Evolutionary conservation across 2,888 invertebrate genomes (phyloP).

Genomic region (Siphlonurus alternatus): DNA sequence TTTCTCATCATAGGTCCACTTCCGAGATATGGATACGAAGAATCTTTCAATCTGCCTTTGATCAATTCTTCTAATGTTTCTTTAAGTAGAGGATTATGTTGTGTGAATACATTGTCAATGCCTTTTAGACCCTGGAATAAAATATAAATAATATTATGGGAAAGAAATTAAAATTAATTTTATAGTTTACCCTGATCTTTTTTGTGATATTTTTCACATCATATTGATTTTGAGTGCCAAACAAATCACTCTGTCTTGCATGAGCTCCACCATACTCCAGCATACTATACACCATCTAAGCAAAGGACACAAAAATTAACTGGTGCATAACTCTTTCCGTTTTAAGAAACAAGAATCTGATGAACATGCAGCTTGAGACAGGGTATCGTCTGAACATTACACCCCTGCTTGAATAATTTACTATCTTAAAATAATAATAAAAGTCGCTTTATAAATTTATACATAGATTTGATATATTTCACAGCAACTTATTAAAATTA

Average conservation of each 20-base stretch:
- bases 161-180: not conserved
- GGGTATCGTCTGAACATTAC: too few species aligned
- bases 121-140: slow-evolving; percentile 58
- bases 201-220: not conserved
- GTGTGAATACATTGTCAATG: slow-evolving; percentile 98
- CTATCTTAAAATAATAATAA: too few species aligned
- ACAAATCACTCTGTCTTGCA: slow-evolving; percentile 64
- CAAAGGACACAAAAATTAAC: slow-evolving; percentile 12
- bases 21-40: slow-evolving; percentile 68
- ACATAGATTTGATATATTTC: too few species aligned
- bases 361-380: too few species aligned
- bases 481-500: too few species aligned
- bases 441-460: too few species aligned
- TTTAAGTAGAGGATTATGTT: slow-evolving; percentile 84
- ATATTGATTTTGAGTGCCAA: slow-evolving; percentile 43
- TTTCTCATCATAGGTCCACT: slow-evolving; percentile 27
- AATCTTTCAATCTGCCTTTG: slow-evolving; percentile 77
- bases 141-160: slow-evolving; percentile 2
- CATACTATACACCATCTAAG: slow-evolving; percentile 41
- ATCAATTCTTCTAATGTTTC: slow-evolving; percentile 80
- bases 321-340: too few species aligned
- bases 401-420: too few species aligned
- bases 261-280: slow-evolving; percentile 76
- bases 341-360: too few species aligned
- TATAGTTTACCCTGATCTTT: not conserved